Evolutionary conservation across 2,797 vertebrate genomes (phyloP).

Genomic region (Spizella passerina): DNA sequence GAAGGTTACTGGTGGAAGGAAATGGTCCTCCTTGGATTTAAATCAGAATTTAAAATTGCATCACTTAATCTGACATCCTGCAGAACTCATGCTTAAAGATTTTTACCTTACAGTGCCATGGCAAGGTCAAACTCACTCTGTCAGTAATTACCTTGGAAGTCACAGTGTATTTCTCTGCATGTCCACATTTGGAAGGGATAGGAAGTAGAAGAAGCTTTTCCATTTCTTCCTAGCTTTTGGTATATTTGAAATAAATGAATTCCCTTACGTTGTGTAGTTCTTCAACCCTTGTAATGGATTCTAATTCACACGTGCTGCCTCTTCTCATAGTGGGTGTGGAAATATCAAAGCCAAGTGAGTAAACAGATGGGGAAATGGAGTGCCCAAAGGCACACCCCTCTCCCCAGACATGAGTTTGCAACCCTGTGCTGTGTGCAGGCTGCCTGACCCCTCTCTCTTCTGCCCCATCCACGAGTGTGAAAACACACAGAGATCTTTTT

Average conservation of each 20-base stretch:
- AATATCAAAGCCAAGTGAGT: neutral
- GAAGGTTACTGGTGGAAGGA: neutral
- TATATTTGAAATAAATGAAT: neutral
- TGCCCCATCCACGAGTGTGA: fast-evolving
- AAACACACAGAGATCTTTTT: neutral
- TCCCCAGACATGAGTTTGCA: neutral
- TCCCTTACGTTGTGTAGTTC: neutral
- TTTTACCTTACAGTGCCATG: neutral
- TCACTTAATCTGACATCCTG: neutral
- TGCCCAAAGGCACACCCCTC: neutral
- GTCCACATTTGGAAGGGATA: neutral
- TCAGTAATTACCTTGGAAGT: neutral
- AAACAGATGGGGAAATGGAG: neutral
- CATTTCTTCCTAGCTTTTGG: neutral
- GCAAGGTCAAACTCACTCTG: neutral
- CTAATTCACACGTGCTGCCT: neutral
- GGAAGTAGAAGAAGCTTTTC: neutral
- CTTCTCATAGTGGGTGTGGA: neutral
- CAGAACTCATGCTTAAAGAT: neutral
- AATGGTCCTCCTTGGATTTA: neutral
- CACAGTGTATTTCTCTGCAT: neutral
- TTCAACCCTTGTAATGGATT: neutral
- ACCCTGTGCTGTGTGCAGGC: neutral
- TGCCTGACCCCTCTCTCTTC: neutral
- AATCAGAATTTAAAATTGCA: neutral